These are phyloP conservation scores for Enteromius viviparus DNA, from an alignment of 2,797 vertebrate genomes.

Conservation along the genomic window DNA sequence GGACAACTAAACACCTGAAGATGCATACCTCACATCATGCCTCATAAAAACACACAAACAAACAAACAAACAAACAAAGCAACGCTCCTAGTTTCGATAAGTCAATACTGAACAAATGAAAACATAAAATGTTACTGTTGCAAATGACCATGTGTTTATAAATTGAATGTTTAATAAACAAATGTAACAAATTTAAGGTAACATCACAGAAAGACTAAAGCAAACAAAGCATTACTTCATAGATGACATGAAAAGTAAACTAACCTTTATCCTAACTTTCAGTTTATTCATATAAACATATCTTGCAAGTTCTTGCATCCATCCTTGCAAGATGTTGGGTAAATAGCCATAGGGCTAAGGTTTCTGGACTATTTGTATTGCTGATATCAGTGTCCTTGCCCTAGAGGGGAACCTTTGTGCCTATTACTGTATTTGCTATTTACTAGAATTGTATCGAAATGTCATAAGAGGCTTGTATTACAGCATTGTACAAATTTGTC, in stretches of 20 bases:
- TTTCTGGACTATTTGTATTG: neutral
- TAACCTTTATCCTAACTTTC: neutral
- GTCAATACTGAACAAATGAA: neutral
- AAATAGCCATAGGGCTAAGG: neutral
- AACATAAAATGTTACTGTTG: neutral
- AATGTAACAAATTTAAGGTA: too few relatives aligned
- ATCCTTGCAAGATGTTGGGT: too few relatives aligned
- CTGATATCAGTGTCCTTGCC: too few relatives aligned
- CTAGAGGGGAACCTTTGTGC: neutral
- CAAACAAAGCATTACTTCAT: neutral
- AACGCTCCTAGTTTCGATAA: neutral
- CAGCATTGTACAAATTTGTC: neutral
- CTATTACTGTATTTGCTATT: neutral
- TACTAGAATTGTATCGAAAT: neutral
- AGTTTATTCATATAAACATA: neutral
- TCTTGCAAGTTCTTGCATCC: neutral
- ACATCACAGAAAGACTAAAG: neutral
- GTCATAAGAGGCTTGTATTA: neutral
- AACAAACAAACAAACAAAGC: neutral
- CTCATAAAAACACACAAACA: neutral
- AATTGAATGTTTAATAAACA: neutral
- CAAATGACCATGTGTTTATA: too few relatives aligned
- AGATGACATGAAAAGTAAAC: neutral
- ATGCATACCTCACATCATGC: neutral
- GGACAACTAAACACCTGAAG: neutral